A percentile compares a stretch with the other conserved stretches of the same genome.
Conservation (phyloP, 1,140 invertebrate species). For the Hyles euphorbiae region DNA sequence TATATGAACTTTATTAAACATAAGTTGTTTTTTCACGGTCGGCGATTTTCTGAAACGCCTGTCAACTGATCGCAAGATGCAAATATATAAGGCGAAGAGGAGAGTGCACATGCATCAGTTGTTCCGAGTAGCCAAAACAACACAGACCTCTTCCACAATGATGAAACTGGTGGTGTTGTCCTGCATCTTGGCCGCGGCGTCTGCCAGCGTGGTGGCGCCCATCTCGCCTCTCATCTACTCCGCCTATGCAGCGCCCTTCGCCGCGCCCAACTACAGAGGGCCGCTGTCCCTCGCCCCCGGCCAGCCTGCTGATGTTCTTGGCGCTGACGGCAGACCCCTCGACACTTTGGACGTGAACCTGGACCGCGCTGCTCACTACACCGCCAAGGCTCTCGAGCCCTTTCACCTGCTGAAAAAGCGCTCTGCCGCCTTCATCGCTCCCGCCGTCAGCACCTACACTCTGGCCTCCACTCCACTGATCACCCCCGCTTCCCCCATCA, state of each 20-base stretch:
- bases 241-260: slow-evolving; percentile 8
- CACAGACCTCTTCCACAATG: slow-evolving; percentile 55
- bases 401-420: slow-evolving; percentile 29
- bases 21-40: slow-evolving; percentile 36
- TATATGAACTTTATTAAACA: slow-evolving; percentile 24
- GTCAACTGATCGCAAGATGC: slow-evolving; percentile 21
- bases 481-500: no score
- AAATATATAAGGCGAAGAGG: slow-evolving; percentile 12
- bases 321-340: slow-evolving; percentile 46
- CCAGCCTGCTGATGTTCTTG: slow-evolving; percentile 49
- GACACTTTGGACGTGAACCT: slow-evolving; percentile 65
- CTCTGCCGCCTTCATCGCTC: slow-evolving; percentile 11
- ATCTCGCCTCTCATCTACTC: slow-evolving; percentile 16
- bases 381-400: slow-evolving; percentile 40
- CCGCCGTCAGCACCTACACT: neutral
- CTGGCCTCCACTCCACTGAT: no score
- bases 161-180: slow-evolving; percentile 75
- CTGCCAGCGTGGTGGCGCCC: slow-evolving; percentile 41
- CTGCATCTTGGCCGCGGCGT: slow-evolving; percentile 55
- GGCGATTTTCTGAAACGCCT: slow-evolving; percentile 31
- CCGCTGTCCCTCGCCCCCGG: slow-evolving; percentile 51
- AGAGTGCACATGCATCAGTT: slow-evolving; percentile 31
- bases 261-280: slow-evolving; percentile 41
- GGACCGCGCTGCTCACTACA: slow-evolving; percentile 61
- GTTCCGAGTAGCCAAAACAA: slow-evolving; percentile 25